phyloP scores from a whole-genome alignment of 2,113 vertebrate genomes.

The Amphilophus citrinellus region DNA sequence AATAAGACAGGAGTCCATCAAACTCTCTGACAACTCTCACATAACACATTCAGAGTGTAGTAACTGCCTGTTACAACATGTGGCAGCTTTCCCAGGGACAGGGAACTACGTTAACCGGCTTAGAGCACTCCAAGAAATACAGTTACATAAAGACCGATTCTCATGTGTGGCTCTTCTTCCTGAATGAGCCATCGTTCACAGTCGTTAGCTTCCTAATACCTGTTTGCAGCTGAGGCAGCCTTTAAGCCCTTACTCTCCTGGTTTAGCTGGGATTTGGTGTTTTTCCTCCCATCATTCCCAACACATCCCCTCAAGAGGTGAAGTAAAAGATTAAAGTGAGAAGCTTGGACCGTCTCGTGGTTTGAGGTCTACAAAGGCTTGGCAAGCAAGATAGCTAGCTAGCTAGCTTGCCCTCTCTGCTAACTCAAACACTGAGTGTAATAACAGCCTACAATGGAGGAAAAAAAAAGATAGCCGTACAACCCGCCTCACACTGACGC shows the following conservation, averaged over 20 bases:
- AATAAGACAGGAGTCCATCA: background rate
- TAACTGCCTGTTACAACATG: background rate
- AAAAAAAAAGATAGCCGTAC: background rate
- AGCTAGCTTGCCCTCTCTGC: conserved; percentile 37
- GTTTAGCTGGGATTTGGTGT: background rate
- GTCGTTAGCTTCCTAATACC: conserved; percentile 8
- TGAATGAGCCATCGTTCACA: conserved; percentile 23
- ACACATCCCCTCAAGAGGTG: background rate
- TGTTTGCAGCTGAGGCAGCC: background rate
- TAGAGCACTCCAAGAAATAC: background rate
- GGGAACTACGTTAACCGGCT: background rate
- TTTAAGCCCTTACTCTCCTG: background rate
- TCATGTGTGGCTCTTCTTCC: conserved; percentile 26
- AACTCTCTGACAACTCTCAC: too few relatives aligned
- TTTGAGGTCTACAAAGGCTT: conserved; percentile 1
- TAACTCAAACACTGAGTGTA: conserved; percentile 45
- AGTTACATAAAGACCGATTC: conserved; percentile 39
- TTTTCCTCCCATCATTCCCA: background rate
- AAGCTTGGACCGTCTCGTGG: background rate
- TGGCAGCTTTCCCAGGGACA: background rate
- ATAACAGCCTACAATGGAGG: background rate
- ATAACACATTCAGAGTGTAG: background rate
- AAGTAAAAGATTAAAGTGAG: conserved; percentile 24
- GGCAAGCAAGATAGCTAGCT: conserved; percentile 14
- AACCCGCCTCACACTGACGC: background rate